A percentile compares a stretch with the other conserved stretches of the same genome.
phyloP scores from a whole-genome alignment of 1,140 invertebrate species.

The Idris sp. region DNA sequence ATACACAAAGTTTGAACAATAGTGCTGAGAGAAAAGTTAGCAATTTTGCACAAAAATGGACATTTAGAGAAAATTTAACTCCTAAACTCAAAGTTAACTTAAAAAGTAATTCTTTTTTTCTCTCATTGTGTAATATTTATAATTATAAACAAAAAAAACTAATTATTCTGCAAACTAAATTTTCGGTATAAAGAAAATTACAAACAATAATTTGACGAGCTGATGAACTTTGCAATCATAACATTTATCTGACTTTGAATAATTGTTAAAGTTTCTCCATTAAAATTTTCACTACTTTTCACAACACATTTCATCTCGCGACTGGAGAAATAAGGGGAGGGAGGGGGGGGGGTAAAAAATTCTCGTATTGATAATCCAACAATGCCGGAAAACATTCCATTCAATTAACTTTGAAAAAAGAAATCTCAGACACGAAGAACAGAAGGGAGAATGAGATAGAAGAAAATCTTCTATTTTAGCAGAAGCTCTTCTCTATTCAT shows the following conservation, averaged over 20 bases:
- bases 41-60: too few relatives aligned
- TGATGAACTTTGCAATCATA: neutral
- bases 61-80: too few relatives aligned
- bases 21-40: neutral
- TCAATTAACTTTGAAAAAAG: slow-evolving; percentile 48
- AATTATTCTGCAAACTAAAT: too few relatives aligned
- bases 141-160: too few relatives aligned
- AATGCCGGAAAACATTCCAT: slow-evolving; percentile 50
- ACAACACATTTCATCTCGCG: slow-evolving; percentile 15
- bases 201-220: too few relatives aligned
- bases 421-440: slow-evolving; percentile 10
- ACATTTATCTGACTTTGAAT: slow-evolving; percentile 5
- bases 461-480: too few relatives aligned
- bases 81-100: too few relatives aligned
- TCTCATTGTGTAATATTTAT: too few relatives aligned
- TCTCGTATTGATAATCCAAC: slow-evolving; percentile 29
- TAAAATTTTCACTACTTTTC: slow-evolving; percentile 22
- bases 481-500: slow-evolving; percentile 39
- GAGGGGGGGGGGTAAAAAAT: slow-evolving; percentile 3
- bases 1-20: too few relatives aligned
- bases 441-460: neutral
- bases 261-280: slow-evolving; percentile 31
- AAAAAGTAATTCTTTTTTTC: too few relatives aligned
- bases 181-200: too few relatives aligned
- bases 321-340: too few relatives aligned